These are phyloP conservation scores for Lophura nycthemera DNA, from an alignment of 2,113 vertebrate genomes.

Conservation along the genomic window DNA sequence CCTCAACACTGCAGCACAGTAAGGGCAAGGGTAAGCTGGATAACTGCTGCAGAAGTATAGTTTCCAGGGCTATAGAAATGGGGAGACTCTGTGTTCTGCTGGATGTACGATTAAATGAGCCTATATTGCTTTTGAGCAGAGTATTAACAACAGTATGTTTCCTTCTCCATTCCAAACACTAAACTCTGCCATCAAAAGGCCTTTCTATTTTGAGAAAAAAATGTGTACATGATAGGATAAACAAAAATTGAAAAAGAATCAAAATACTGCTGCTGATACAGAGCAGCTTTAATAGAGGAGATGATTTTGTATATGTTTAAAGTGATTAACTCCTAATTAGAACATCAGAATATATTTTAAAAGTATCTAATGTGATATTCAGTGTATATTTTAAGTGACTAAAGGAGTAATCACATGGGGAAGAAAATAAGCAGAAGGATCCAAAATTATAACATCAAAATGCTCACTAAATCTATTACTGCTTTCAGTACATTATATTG, in stretches of 20 bases:
- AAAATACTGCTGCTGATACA: background rate
- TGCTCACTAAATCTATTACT: background rate
- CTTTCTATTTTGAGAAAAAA: background rate
- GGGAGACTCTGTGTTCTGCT: background rate
- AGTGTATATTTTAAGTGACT: background rate
- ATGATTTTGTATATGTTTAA: background rate
- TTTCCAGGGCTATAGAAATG: background rate
- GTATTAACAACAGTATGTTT: background rate
- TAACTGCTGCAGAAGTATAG: background rate
- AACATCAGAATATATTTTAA: background rate
- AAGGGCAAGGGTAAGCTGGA: background rate
- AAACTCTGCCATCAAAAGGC: background rate
- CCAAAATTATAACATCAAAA: background rate
- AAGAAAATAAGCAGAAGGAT: background rate
- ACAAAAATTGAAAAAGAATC: background rate
- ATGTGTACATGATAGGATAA: background rate
- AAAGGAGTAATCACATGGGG: background rate
- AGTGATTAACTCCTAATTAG: background rate
- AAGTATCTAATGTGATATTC: background rate
- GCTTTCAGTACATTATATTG: background rate
- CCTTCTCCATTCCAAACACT: background rate
- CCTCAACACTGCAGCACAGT: too few species aligned
- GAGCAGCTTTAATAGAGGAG: background rate
- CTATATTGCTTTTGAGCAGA: background rate
- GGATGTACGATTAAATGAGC: accelerated